phyloP scores from a whole-genome alignment of 1,140 invertebrate genomes.

The Drosophila mayri region DNA sequence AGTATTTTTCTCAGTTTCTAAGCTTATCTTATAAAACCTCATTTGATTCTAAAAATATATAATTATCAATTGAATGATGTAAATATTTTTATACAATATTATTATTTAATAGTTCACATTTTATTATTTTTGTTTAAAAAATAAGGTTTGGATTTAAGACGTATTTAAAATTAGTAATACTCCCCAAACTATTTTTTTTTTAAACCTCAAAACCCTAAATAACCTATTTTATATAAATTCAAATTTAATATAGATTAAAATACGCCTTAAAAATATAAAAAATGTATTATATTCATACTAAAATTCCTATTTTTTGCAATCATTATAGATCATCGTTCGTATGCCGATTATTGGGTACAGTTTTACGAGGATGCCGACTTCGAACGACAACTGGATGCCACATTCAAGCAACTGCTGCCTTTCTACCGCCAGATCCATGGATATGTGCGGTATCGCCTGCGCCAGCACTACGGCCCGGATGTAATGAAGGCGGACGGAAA shows the following conservation, averaged over 20 bases:
- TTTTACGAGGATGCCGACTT: slow-evolving; percentile 87
- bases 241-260: neutral
- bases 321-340: slow-evolving; percentile 63
- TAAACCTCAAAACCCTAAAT: no score
- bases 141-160: no score
- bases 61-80: slow-evolving; percentile 2
- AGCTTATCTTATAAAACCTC: neutral
- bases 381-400: slow-evolving; percentile 84
- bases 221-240: neutral
- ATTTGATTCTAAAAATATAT: slow-evolving; percentile 15
- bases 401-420: slow-evolving; percentile 86
- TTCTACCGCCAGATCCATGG: slow-evolving; percentile 88
- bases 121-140: neutral
- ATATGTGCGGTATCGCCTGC: slow-evolving; percentile 87
- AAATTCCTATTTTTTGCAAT: neutral
- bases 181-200: no score
- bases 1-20: neutral
- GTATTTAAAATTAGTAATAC: neutral
- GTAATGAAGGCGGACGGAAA: slow-evolving; percentile 75
- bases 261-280: neutral
- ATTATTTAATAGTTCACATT: slow-evolving; percentile 2
- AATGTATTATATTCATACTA: neutral
- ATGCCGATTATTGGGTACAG: slow-evolving; percentile 85
- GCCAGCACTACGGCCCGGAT: slow-evolving; percentile 85
- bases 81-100: slow-evolving; percentile 20